Evolutionary conservation across 1,140 invertebrate species (phyloP).

Genomic region (Physella acuta): DNA sequence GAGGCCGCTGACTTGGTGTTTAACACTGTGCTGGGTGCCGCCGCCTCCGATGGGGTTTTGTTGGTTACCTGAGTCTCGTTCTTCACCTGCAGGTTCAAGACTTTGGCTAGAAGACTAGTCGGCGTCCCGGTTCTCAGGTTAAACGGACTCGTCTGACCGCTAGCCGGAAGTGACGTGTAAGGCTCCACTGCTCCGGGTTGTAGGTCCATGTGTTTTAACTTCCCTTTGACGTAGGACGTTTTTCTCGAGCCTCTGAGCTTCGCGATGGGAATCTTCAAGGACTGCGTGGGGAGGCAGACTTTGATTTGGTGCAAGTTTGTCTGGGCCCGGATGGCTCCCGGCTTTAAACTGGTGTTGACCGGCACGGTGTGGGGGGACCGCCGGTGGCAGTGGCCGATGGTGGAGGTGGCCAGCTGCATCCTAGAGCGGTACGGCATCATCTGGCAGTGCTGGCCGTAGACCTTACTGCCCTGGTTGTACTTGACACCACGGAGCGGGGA

Average conservation of each 20-base stretch:
- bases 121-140: background rate
- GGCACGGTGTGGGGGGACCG: conserved; percentile 8
- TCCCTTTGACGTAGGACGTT: conserved; percentile 12
- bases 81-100: conserved; percentile 4
- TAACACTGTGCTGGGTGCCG: background rate
- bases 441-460: conserved; percentile 9
- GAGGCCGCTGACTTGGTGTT: background rate
- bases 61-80: background rate
- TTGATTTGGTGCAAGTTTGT: conserved; percentile 14
- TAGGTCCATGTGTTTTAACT: conserved; percentile 5
- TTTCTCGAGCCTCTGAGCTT: conserved; percentile 13
- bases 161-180: background rate
- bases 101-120: conserved; percentile 11
- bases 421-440: conserved; percentile 18
- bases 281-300: conserved; percentile 17
- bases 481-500: conserved; percentile 12
- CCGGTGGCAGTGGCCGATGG: background rate
- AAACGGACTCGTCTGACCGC: background rate
- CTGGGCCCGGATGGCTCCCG: background rate
- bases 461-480: background rate
- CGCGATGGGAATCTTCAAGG: conserved; percentile 18
- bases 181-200: background rate
- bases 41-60: background rate
- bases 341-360: conserved; percentile 4
- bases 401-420: conserved; percentile 2